Base-by-base conservation (phyloP, 1,140 invertebrate genomes). In the Cryptotermes secundus region DNA sequence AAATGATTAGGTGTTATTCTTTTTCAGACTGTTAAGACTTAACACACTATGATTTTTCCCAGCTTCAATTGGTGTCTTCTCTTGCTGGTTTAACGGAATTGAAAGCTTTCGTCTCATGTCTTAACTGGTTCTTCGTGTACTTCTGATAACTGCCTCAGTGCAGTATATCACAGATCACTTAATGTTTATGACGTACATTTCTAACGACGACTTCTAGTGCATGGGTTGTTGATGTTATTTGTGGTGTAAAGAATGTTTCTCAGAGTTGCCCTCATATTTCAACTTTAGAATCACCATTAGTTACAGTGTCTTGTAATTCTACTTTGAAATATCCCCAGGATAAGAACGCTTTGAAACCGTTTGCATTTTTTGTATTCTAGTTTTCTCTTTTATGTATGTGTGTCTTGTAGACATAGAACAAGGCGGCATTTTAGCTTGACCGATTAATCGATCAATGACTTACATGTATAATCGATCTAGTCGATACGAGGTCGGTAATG, bases 241-340 rank as follows among this genome's bases (percentile, higher is more conserved):
- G 59, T 72, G 59, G 59, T 31, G 59, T 72, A 72, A 72, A 72
- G 26, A 72, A 72, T 31, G 59, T 72, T 31, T 31, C 26, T 72
- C 26, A 31, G 31, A 72, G 59, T n/a, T 31, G 14, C 59, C 1
- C n/a, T 72, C 19, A 72, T 72, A 72, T 72, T 72, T 72, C 59
- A 72, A 72, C 59, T 72, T 72, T 72, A n/a, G 59, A 72, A 72
- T 31, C 26, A 72, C 59, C 59, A 72, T 72, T 72, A 72, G 59
- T 72, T 72, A 72, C 59, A 16, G 26, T 72, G 59, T 31, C 59
- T 59, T n/a, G 59, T 72, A 72, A 72, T 72, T 72, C 59, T 31
- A n/a, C 26, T 72, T 72, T 72, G n/a, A 31, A 72, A 72, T 72
- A n/a, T 31, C 59, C n/a, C n/a, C 26, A 72, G 59, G 26, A 31